Conservation (phyloP, 1,140 invertebrate species). For the Euura lappo region DNA sequence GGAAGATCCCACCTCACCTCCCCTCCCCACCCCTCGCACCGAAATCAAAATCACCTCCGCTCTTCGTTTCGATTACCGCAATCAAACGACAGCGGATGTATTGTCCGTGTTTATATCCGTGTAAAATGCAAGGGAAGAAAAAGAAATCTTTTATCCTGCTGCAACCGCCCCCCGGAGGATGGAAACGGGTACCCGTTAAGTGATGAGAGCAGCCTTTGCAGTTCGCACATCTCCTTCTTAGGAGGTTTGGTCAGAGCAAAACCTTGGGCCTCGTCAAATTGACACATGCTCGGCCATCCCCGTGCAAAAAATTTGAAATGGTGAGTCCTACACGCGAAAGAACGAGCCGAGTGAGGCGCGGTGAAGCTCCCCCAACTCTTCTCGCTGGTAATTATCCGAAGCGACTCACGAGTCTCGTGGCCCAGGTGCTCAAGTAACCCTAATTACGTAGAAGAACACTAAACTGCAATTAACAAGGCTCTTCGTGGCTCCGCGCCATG, state of each 20-base stretch:
- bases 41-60: too few relatives aligned
- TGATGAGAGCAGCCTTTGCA: neutral
- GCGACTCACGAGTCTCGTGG: constrained; percentile 1
- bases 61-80: too few relatives aligned
- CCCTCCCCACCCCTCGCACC: too few relatives aligned
- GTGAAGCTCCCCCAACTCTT: neutral
- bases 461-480: constrained; percentile 58
- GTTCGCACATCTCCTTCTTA: neutral
- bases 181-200: neutral
- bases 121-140: neutral
- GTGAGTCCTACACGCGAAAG: neutral
- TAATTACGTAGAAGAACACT: constrained; percentile 58
- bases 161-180: neutral
- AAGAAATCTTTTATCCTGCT: neutral
- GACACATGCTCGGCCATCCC: constrained; percentile 4
- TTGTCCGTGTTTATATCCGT: too few relatives aligned
- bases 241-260: neutral
- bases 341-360: neutral
- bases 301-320: neutral
- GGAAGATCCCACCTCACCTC: too few relatives aligned
- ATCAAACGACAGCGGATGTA: too few relatives aligned
- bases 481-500: constrained; percentile 32
- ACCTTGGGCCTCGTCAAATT: neutral
- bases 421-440: constrained; percentile 52
- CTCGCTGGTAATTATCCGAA: constrained; percentile 1